Evolutionary conservation across 1,140 invertebrate genomes (phyloP).

Genomic region (Vanessa atalanta): DNA sequence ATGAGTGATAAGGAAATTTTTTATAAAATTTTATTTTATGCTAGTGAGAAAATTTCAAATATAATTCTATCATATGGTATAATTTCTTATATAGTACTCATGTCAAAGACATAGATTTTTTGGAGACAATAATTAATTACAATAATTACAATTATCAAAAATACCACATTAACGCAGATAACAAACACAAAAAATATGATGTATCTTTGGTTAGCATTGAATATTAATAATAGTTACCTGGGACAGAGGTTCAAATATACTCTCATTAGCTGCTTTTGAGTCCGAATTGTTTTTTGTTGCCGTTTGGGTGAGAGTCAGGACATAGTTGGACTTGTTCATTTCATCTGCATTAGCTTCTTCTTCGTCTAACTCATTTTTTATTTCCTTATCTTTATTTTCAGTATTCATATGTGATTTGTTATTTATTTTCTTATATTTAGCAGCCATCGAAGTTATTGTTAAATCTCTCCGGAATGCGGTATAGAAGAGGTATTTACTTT

Average conservation of each 20-base stretch:
- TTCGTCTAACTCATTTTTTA: constrained; percentile 33
- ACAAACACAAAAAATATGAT: too few relatives aligned
- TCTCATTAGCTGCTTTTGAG: constrained; percentile 55
- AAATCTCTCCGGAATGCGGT: constrained; percentile 82
- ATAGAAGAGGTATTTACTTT: constrained; percentile 83
- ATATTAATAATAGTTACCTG: constrained; percentile 74
- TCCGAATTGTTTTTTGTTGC: constrained; percentile 54
- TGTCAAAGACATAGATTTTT: too few relatives aligned
- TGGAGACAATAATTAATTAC: too few relatives aligned
- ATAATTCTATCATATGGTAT: too few relatives aligned
- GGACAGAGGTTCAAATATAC: constrained; percentile 85
- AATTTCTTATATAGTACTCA: too few relatives aligned
- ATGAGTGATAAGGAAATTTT: too few relatives aligned
- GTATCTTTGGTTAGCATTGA: too few relatives aligned
- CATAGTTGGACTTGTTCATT: constrained; percentile 83
- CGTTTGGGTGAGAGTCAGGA: constrained; percentile 85
- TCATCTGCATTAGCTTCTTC: constrained; percentile 65
- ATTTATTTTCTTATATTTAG: constrained; percentile 73
- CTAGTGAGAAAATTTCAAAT: too few relatives aligned
- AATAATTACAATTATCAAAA: too few relatives aligned
- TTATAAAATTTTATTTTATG: too few relatives aligned
- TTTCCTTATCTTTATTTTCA: constrained; percentile 44
- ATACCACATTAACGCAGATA: too few relatives aligned
- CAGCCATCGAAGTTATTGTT: constrained; percentile 79
- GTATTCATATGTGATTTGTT: constrained; percentile 49